phyloP scores from a whole-genome alignment of 2,797 vertebrate species.

The Remorina albescens region DNA sequence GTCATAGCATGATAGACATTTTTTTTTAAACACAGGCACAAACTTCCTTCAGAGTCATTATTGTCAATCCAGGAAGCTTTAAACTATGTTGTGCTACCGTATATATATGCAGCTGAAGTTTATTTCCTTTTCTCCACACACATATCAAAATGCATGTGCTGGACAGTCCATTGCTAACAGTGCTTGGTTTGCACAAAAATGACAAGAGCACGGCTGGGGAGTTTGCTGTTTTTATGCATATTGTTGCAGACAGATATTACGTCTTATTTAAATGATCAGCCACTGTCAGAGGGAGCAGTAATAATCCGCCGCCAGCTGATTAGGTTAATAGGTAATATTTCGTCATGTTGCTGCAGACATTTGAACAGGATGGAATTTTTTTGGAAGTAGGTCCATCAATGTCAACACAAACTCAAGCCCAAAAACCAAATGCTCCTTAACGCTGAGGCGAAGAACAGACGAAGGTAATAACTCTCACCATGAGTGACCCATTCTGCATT shows the following conservation, averaged over 20 bases:
- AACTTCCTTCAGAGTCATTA: constrained; percentile 78
- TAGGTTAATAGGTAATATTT: constrained; percentile 62
- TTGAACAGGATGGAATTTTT: constrained; percentile 21
- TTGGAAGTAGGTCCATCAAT: constrained; percentile 1
- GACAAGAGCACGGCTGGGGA: constrained; percentile 17
- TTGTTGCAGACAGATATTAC: constrained; percentile 22
- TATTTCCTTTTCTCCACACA: constrained; percentile 47
- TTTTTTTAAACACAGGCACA: constrained; percentile 45
- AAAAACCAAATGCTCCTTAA: not conserved
- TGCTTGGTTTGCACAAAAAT: constrained; percentile 25
- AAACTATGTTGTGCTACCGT: constrained; percentile 29
- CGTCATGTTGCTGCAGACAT: constrained; percentile 47
- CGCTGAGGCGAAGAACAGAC: not conserved
- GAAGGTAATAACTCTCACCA: not conserved
- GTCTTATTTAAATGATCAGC: constrained; percentile 40
- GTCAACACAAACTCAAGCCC: not conserved
- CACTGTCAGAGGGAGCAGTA: constrained; percentile 49
- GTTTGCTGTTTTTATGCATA: constrained; percentile 9
- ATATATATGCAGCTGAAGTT: constrained; percentile 30
- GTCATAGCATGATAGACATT: constrained; percentile 56
- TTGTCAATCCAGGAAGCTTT: constrained; percentile 65
- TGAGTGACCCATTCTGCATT: not conserved
- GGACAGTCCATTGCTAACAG: constrained; percentile 36
- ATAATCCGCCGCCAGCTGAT: constrained; percentile 45
- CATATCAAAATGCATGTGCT: constrained; percentile 25